These are phyloP conservation scores for Aix galericulata DNA, from an alignment of 2,113 vertebrate genomes.

Conservation along the genomic window DNA sequence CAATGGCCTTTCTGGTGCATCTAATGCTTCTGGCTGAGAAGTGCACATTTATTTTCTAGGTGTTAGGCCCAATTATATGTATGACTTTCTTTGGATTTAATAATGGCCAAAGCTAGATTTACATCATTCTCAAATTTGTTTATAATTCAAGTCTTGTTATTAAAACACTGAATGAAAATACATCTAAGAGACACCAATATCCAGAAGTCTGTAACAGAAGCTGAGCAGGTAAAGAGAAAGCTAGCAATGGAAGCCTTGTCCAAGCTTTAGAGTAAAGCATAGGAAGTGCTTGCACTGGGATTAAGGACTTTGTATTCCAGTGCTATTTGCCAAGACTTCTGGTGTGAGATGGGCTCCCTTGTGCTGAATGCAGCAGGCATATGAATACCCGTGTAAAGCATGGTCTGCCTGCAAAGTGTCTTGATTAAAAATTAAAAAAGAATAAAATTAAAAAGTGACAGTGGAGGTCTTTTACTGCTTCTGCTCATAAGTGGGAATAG, in stretches of 20 bases:
- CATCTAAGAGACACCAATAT: not conserved
- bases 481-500: not conserved
- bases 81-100: not conserved
- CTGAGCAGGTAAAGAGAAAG: not conserved
- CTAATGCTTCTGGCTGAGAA: not conserved
- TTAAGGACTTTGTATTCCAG: not conserved
- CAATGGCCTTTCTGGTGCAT: too few relatives aligned
- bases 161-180: not conserved
- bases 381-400: not conserved
- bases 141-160: not conserved
- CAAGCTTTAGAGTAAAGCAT: not conserved
- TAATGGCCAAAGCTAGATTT: not conserved
- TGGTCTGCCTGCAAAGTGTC: not conserved
- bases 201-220: not conserved
- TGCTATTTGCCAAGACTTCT: not conserved
- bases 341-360: not conserved
- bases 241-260: not conserved
- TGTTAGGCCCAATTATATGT: rapidly evolving
- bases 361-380: not conserved
- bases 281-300: not conserved
- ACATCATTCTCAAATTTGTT: not conserved
- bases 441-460: too few relatives aligned
- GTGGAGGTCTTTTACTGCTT: not conserved
- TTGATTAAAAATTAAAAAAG: not conserved
- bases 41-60: not conserved